Evolutionary conservation across 1,140 invertebrate species (phyloP).

Genomic region (Aradophagus sp.): DNA sequence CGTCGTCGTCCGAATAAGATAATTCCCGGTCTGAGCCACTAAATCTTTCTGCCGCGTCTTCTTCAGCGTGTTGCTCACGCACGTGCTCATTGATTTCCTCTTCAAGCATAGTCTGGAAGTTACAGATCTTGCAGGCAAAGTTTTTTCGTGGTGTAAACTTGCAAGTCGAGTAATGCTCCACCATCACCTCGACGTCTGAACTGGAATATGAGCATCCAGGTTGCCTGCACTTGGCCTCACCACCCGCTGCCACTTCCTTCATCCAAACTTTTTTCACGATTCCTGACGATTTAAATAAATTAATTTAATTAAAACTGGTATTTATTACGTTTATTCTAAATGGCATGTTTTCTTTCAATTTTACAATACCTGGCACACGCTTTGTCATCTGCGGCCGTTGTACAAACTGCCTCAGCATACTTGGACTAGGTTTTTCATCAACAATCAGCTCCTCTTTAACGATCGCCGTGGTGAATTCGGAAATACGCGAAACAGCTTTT

Average conservation of each 20-base stretch:
- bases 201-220: slow-evolving; percentile 58
- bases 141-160: slow-evolving; percentile 63
- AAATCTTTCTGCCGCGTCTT: slow-evolving; percentile 35
- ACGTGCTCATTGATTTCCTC: slow-evolving; percentile 62
- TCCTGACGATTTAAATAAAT: too few species aligned
- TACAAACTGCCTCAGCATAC: slow-evolving; percentile 59
- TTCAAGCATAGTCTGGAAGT: slow-evolving; percentile 50
- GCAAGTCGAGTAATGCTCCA: slow-evolving; percentile 62
- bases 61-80: slow-evolving; percentile 46
- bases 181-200: slow-evolving; percentile 58
- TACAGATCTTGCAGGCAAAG: slow-evolving; percentile 67
- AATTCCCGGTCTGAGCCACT: slow-evolving; percentile 33
- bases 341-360: too few species aligned
- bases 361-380: slow-evolving; percentile 58
- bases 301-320: too few species aligned
- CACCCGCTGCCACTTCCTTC: slow-evolving; percentile 50
- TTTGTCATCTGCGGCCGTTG: slow-evolving; percentile 54
- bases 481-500: slow-evolving; percentile 68
- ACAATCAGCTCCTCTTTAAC: slow-evolving; percentile 51
- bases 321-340: too few species aligned
- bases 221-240: slow-evolving; percentile 60
- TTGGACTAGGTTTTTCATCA: slow-evolving; percentile 3
- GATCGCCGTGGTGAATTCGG: slow-evolving; percentile 60
- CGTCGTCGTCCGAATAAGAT: slow-evolving; percentile 22
- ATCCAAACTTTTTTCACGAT: slow-evolving; percentile 62